Evolutionary conservation across 2,888 invertebrate species (phyloP), one percentile per base, ranked within the genome.

Genomic region (Rhagonycha fulva): DNA sequence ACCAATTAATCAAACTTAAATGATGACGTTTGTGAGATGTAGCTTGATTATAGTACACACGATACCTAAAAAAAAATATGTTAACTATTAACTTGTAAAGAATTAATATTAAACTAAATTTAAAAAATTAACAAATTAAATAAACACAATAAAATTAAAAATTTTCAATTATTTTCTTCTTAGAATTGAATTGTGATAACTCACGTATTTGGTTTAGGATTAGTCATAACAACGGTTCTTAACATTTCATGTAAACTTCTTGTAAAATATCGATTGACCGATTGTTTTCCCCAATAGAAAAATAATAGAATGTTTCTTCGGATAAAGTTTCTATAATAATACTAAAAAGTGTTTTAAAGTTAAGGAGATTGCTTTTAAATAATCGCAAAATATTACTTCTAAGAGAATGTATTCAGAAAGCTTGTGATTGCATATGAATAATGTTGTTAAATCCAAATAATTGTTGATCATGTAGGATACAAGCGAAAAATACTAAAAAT

Each of bases 41-140:
- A 0, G 92, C 93, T 86, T 94, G 94, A 85, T 93, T 94, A 86
- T 93, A 94, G 85, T 93, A 93, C 63, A 94, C 89, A 11, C 94
- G 90, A 82, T 92, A 94, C 60, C 93, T 93, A 76, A 9, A 11
- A 1, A 32, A 32, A 4, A 32, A 32, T 32, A 32, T 28, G 2
- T 9, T 1, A 28, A 9, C 1, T 9, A 9, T 5, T 28, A 28
- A 9, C 9, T 28, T 28, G 28, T 0, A 9, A 28, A 28, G n/a
- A 28, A 28, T 28, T 28, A 28, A 28, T 28, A 28, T 28, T 28
- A 28, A 26, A 28, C 2, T 28, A 28, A 28, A 28, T 2, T 28
- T 28, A 9, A 28, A 28, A 28, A 28, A 28, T 9, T 28, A 2
- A 9, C 9, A 28, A 28, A 0, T 9, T 28, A 28, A 28, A 9